A percentile compares a stretch with the other conserved stretches of the same genome.
These are phyloP conservation scores for Indicator indicator DNA, from an alignment of 2,113 vertebrate species.

Conservation along the genomic window DNA sequence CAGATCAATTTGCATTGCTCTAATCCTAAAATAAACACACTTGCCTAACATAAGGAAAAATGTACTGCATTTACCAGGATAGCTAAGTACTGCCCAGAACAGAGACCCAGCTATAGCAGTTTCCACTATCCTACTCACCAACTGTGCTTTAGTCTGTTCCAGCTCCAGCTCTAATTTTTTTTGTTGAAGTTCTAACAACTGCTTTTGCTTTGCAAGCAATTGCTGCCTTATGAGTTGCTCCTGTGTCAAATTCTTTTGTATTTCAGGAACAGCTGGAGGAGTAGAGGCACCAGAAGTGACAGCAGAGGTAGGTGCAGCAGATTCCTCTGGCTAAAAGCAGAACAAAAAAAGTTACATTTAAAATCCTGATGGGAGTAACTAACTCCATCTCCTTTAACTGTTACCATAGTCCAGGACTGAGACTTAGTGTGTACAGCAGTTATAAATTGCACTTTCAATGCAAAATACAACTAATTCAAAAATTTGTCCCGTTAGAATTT, in stretches of 20 bases:
- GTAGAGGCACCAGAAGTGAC: conserved; percentile 72
- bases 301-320: conserved; percentile 77
- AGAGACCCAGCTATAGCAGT: not conserved
- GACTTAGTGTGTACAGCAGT: not conserved
- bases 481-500: not conserved
- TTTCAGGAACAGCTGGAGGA: conserved; percentile 78
- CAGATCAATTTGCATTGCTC: not conserved
- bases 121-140: conserved; percentile 82
- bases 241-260: conserved; percentile 90
- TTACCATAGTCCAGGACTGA: not conserved
- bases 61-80: not conserved
- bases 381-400: not conserved
- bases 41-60: not conserved
- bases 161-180: conserved; percentile 98
- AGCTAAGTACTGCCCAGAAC: not conserved
- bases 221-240: conserved; percentile 96
- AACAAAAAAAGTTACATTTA: conserved; percentile 42
- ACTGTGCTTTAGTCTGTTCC: conserved; percentile 97
- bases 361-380: not conserved
- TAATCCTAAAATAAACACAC: not conserved
- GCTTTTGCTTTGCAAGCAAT: conserved; percentile 96
- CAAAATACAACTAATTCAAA: not conserved
- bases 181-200: conserved; percentile 97
- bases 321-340: conserved; percentile 86
- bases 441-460: not conserved